These are phyloP conservation scores for Lycaon pictus DNA, from an alignment of 2,113 vertebrate genomes.

Conservation along the genomic window DNA sequence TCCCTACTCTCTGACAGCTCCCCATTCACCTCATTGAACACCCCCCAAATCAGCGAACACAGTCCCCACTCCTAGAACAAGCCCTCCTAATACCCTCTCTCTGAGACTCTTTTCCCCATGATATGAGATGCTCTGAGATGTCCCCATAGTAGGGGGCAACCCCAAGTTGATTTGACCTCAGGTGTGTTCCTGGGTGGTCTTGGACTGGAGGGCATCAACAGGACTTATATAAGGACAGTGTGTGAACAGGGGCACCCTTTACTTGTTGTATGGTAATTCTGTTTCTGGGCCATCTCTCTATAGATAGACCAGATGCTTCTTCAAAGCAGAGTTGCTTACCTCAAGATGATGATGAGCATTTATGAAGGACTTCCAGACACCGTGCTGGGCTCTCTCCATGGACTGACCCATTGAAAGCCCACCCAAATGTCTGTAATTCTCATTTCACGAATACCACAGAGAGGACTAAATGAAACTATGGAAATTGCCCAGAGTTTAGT, in stretches of 20 bases:
- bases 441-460: neutral
- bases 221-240: neutral
- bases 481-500: neutral
- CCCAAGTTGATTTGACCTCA: neutral
- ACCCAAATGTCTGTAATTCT: neutral
- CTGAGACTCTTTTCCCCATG: neutral
- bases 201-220: neutral
- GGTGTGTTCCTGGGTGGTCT: neutral
- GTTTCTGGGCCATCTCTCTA: neutral
- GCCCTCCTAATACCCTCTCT: neutral
- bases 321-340: neutral
- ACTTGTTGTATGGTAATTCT: neutral
- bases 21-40: neutral
- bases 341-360: neutral
- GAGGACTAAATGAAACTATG: neutral
- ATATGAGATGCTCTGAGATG: neutral
- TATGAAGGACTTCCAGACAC: neutral
- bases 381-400: neutral
- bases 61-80: neutral
- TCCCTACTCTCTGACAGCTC: neutral
- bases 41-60: neutral
- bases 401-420: neutral
- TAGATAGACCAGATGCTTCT: neutral
- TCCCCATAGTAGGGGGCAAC: neutral
- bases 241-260: neutral